A percentile compares a stretch with the other conserved stretches of the same genome.
These are phyloP conservation scores for Heliconius charithonia DNA, from an alignment of 2,888 invertebrate genomes.

Conservation along the genomic window DNA sequence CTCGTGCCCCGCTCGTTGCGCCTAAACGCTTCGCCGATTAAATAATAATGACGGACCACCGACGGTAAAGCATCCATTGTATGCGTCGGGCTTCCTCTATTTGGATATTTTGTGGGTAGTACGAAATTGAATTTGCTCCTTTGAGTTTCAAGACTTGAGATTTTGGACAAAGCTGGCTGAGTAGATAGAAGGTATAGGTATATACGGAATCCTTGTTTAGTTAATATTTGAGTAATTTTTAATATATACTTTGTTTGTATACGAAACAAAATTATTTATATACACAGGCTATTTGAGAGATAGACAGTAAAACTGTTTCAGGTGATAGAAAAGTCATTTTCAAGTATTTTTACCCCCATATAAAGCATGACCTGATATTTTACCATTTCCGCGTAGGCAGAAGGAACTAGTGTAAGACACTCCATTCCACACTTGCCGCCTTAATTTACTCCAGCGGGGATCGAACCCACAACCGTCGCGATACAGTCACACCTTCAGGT, in stretches of 20 bases:
- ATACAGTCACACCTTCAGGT: too few species aligned
- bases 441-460: too few species aligned
- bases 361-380: too few species aligned
- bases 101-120: conserved; percentile 42
- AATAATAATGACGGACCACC: conserved; percentile 50
- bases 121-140: conserved; percentile 42
- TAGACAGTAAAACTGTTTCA: too few species aligned
- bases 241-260: neutral
- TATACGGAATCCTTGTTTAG: neutral
- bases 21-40: conserved; percentile 53
- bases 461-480: too few species aligned
- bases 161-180: neutral
- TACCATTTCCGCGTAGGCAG: too few species aligned
- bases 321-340: neutral
- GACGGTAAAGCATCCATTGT: conserved; percentile 47
- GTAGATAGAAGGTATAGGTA: neutral
- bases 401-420: too few species aligned
- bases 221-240: neutral
- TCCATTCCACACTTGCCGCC: too few species aligned
- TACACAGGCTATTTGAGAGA: too few species aligned
- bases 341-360: too few species aligned
- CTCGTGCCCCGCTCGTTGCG: conserved; percentile 51
- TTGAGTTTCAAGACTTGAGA: conserved; percentile 27
- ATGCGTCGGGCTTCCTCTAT: conserved; percentile 40
- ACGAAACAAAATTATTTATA: too few species aligned